Conservation (phyloP, 2,888 invertebrate genomes). For the Notocelia uddmanniana region DNA sequence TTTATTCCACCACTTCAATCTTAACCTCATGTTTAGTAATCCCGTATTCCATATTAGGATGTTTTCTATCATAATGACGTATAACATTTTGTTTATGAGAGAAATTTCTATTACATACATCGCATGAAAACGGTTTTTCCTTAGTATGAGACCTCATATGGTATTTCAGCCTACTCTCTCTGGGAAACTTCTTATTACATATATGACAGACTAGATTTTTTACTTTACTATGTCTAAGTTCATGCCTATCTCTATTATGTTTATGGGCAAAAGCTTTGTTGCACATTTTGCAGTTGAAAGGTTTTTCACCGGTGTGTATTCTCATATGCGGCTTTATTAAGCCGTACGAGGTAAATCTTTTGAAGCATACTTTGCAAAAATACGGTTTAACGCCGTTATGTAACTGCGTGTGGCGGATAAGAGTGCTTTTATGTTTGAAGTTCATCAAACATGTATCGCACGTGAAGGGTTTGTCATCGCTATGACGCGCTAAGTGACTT, state of each 20-base stretch:
- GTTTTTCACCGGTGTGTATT: constrained; percentile 66
- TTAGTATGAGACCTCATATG: constrained; percentile 69
- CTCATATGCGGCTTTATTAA: constrained; percentile 64
- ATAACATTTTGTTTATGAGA: constrained; percentile 72
- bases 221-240: constrained; percentile 60
- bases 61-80: constrained; percentile 69
- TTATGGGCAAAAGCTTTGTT: constrained; percentile 66
- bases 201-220: constrained; percentile 69
- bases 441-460: constrained; percentile 56
- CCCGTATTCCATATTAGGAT: constrained; percentile 63
- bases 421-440: constrained; percentile 68
- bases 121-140: constrained; percentile 67
- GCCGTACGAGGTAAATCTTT: constrained; percentile 55
- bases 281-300: constrained; percentile 62
- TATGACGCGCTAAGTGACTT: constrained; percentile 56
- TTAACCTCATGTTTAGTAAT: constrained; percentile 68
- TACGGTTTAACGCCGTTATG: constrained; percentile 60
- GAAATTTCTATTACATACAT: constrained; percentile 65
- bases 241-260: constrained; percentile 71
- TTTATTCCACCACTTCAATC: constrained; percentile 65
- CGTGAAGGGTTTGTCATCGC: constrained; percentile 51
- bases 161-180: constrained; percentile 69
- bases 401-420: constrained; percentile 63
- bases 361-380: constrained; percentile 58
- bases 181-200: constrained; percentile 68